Percentiles rank a stretch among this genome's conserved stretches.
These are phyloP conservation scores for Lycia hirtaria DNA, from an alignment of 2,888 invertebrate genomes.

Conservation along the genomic window DNA sequence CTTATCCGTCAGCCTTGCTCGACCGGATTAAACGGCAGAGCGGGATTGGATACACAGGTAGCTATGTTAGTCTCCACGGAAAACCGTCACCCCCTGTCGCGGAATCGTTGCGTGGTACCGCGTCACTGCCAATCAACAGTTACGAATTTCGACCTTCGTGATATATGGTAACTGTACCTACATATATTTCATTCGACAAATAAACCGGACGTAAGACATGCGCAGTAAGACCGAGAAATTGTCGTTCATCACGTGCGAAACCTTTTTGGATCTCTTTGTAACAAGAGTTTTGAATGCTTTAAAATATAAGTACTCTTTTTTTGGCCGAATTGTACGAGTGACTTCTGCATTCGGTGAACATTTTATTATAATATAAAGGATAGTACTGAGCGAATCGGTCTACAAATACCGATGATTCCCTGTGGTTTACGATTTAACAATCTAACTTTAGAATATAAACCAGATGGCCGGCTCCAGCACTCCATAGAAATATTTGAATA, in stretches of 20 bases:
- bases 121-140: slow-evolving; percentile 46
- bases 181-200: slow-evolving; percentile 50
- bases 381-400: slow-evolving; percentile 55
- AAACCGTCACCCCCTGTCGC: slow-evolving; percentile 4
- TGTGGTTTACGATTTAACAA: slow-evolving; percentile 82
- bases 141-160: slow-evolving; percentile 38
- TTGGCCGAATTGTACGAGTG: not conserved
- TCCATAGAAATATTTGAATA: slow-evolving; percentile 75
- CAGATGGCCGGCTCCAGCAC: slow-evolving; percentile 80
- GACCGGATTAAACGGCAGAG: not conserved
- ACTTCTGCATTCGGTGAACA: not conserved
- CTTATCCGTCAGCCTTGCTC: not conserved
- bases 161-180: slow-evolving; percentile 41
- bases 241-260: slow-evolving; percentile 45
- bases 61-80: not conserved
- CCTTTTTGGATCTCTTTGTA: slow-evolving; percentile 6
- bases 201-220: slow-evolving; percentile 64
- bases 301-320: not conserved
- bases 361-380: slow-evolving; percentile 39
- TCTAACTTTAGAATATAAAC: slow-evolving; percentile 85
- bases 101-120: slow-evolving; percentile 9
- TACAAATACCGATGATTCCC: slow-evolving; percentile 74
- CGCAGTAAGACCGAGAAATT: slow-evolving; percentile 64
- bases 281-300: slow-evolving; percentile 7
- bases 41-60: not conserved